Conservation (phyloP, 2,113 vertebrate species). For the Dromaius novaehollandiae region DNA sequence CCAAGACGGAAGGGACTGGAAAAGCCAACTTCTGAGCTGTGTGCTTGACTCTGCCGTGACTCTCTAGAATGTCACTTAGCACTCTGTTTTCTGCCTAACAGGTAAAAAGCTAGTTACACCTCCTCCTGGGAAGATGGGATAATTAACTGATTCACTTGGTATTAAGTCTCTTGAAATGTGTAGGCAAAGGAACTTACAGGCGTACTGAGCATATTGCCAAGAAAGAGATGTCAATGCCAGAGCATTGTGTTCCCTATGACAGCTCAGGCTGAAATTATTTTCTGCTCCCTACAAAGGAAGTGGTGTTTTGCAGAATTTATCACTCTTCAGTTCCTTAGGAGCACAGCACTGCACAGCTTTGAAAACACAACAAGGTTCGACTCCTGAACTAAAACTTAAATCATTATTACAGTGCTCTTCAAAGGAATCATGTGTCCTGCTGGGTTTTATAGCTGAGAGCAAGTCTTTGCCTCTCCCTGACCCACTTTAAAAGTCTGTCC, state of each 20-base stretch:
- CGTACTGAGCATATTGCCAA: background rate
- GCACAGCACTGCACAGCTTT: background rate
- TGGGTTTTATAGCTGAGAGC: background rate
- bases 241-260: background rate
- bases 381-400: background rate
- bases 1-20: background rate
- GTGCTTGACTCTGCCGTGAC: background rate
- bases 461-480: conserved; percentile 14
- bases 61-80: background rate
- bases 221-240: background rate
- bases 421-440: background rate
- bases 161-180: background rate
- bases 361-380: background rate
- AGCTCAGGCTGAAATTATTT: background rate
- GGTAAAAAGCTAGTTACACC: background rate
- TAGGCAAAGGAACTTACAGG: background rate
- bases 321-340: background rate
- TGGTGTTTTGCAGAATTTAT: background rate
- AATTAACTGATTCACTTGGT: background rate
- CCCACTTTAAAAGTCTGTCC: background rate
- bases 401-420: background rate
- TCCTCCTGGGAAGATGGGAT: background rate
- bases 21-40: rapidly evolving
- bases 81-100: background rate
- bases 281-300: background rate